phyloP scores from a whole-genome alignment of 2,888 invertebrate species.

The Pterostichus madidus region DNA sequence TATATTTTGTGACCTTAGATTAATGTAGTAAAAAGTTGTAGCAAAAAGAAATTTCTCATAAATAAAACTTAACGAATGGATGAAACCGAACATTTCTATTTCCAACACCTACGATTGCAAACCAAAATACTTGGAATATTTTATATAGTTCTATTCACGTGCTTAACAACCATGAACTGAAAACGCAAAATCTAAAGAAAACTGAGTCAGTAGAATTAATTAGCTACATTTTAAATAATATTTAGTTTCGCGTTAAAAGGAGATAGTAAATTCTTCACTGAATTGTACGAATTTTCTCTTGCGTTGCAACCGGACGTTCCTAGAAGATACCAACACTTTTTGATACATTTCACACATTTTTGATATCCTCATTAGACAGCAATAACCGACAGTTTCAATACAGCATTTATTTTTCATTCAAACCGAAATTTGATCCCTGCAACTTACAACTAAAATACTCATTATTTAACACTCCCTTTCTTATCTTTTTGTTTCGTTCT shows the following conservation, averaged over 20 bases:
- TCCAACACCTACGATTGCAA: constrained; percentile 40
- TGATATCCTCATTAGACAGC: too few species aligned
- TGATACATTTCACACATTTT: constrained; percentile 1
- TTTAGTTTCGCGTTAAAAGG: constrained; percentile 48
- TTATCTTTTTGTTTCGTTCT: too few species aligned
- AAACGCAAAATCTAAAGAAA: constrained; percentile 36
- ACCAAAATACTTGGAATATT: constrained; percentile 18
- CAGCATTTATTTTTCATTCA: too few species aligned
- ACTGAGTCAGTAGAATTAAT: constrained; percentile 38
- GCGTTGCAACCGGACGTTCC: constrained; percentile 36
- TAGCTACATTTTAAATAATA: constrained; percentile 38
- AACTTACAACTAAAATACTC: too few species aligned
- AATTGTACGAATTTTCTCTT: constrained; percentile 41
- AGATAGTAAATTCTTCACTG: constrained; percentile 38
- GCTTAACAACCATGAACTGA: constrained; percentile 33
- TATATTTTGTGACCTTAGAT: too few species aligned
- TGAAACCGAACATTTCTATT: not conserved
- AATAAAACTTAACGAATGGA: not conserved
- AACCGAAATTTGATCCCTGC: too few species aligned
- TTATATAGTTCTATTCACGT: constrained; percentile 35
- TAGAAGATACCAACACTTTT: constrained; percentile 13
- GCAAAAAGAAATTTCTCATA: too few species aligned
- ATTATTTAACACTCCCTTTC: too few species aligned
- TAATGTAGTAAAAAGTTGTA: too few species aligned
- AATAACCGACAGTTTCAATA: too few species aligned